A percentile compares a stretch with the other conserved stretches of the same genome.
phyloP scores from a whole-genome alignment of 2,888 invertebrate genomes.

The Tubulanus polymorphus region DNA sequence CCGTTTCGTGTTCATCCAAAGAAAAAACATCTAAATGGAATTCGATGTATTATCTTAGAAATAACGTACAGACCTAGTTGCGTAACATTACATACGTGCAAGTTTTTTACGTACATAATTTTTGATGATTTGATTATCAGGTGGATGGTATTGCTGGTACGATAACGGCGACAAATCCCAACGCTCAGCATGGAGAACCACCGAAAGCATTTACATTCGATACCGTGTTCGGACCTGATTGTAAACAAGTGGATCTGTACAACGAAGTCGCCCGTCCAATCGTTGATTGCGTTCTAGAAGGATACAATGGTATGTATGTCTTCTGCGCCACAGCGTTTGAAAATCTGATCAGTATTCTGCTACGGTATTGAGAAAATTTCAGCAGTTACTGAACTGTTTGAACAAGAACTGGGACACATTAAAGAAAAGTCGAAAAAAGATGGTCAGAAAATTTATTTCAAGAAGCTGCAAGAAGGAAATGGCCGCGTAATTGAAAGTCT shows the following conservation, averaged over 20 bases:
- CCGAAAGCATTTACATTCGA: constrained; percentile 92
- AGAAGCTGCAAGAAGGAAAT: too few species aligned
- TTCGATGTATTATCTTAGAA: not conserved
- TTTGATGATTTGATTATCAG: constrained; percentile 24
- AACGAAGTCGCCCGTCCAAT: constrained; percentile 94
- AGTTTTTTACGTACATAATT: not conserved
- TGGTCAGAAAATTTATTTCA: too few species aligned
- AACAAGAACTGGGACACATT: too few species aligned
- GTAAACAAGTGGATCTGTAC: constrained; percentile 88
- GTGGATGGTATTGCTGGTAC: constrained; percentile 64
- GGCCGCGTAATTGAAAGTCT: too few species aligned
- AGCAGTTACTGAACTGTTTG: too few species aligned
- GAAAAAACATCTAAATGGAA: not conserved
- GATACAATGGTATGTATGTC: constrained; percentile 87
- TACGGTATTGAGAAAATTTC: too few species aligned
- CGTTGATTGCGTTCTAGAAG: constrained; percentile 91
- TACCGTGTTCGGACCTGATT: constrained; percentile 81
- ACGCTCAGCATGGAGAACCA: constrained; percentile 66
- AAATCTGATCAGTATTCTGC: too few species aligned
- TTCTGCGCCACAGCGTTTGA: too few species aligned
- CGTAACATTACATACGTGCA: not conserved
- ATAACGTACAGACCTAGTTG: too few species aligned
- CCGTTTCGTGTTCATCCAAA: too few species aligned
- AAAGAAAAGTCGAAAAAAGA: too few species aligned
- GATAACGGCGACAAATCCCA: constrained; percentile 73